Base-by-base conservation (phyloP, 37 sponge, comb jelly and placozoan species). In the Tethya wilhelma region DNA sequence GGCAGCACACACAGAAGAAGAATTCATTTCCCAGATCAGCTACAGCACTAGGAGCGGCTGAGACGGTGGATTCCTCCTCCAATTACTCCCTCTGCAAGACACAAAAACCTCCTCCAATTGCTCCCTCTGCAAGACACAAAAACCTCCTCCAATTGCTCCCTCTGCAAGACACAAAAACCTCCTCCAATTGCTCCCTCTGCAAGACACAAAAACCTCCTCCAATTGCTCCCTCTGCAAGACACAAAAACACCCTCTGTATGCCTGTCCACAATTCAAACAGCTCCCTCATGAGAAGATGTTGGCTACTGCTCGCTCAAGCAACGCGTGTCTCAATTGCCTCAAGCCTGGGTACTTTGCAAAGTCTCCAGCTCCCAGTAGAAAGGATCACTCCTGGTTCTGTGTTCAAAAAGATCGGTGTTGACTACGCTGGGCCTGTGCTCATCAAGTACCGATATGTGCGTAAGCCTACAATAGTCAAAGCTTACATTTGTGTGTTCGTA, bases 261-360 rank as follows among this genome's bases (percentile, higher is more conserved):
- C 63, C 12, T 76, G 77, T 32, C 62, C 62, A 19, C 43, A 59
- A 22, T 76, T 76, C 64, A 58, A 76, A 30, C 38, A 26, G 28
- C 77, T 76, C 62, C 77, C 77, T 25, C 77, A 76, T 30, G 77
- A 76, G 12, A 58, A 76, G 77, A 76, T 76, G 64, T 37, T 76
- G 32, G 30, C 77, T n/a, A 76, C 77, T 17, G 41, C 60, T 22
- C 43, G 46, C 23, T 38, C 43, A 38, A 76, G 46, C 77, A 76
- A 76, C 32, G 41, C 39, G 12, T 76, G 77, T 38, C 62, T 76
- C 26, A 76, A 76, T 30, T 76, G 77, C 64, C 63, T 78, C 46
- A 65, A 64, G 33, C 65, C 49, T 44, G 79, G 77, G 19, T 64
- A 76, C 63, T 58, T 76, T 42, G n/a, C 46, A 20, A 59, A 60